These are phyloP conservation scores for Bubalus kerabau DNA, from an alignment of 2,113 vertebrate species.

Conservation along the genomic window DNA sequence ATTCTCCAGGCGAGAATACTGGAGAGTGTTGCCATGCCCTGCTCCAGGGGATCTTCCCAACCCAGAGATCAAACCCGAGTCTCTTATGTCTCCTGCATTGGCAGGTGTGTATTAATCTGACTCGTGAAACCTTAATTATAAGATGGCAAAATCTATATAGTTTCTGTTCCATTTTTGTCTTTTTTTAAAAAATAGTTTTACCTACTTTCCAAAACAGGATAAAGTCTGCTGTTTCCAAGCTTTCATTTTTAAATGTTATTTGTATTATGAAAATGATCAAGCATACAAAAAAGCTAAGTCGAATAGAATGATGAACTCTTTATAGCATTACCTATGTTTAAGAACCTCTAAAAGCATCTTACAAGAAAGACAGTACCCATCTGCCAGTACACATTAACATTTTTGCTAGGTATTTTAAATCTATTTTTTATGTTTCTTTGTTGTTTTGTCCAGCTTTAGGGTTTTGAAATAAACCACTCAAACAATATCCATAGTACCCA, in stretches of 20 bases:
- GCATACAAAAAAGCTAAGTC: background rate
- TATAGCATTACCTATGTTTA: background rate
- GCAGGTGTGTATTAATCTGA: background rate
- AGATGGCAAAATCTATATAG: background rate
- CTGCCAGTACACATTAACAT: background rate
- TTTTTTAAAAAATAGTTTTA: background rate
- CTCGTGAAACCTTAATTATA: background rate
- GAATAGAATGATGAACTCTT: background rate
- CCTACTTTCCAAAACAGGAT: background rate
- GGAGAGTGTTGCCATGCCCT: background rate
- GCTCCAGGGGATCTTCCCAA: background rate
- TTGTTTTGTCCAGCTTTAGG: background rate
- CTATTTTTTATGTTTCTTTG: background rate
- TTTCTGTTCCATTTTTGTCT: background rate
- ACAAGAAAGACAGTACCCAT: background rate
- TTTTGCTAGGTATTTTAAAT: conserved; percentile 8
- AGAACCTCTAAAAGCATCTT: background rate
- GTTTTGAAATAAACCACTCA: background rate
- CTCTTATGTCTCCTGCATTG: background rate
- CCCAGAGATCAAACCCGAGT: background rate
- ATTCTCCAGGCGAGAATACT: background rate
- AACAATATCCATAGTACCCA: background rate
- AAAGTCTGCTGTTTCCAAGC: background rate
- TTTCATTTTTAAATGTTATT: background rate
- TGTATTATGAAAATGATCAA: background rate